A percentile compares a stretch with the other conserved stretches of the same genome.
Conservation (phyloP, 2,888 invertebrate genomes). For the Rhamnusium bicolor region DNA sequence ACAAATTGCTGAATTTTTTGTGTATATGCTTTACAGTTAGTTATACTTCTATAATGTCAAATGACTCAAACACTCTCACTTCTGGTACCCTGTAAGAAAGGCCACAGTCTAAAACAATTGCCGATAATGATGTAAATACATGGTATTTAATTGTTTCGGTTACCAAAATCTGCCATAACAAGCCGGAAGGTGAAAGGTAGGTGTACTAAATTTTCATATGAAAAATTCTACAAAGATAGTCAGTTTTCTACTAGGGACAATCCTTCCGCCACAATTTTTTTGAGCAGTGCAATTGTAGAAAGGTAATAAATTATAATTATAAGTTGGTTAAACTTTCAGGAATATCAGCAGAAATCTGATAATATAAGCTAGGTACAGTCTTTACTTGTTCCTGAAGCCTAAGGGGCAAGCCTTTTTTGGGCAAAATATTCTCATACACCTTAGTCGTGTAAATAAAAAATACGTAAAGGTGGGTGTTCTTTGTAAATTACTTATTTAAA, state of each 20-base stretch:
- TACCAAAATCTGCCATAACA: not conserved
- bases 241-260: conserved; percentile 12
- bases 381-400: not conserved
- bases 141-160: no score
- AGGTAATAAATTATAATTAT: conserved; percentile 13
- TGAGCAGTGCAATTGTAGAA: conserved; percentile 2
- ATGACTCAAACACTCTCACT: no score
- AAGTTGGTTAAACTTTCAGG: not conserved
- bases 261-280: not conserved
- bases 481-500: conserved; percentile 1
- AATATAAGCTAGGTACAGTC: not conserved
- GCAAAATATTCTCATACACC: not conserved
- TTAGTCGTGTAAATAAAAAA: not conserved
- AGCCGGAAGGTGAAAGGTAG: conserved; percentile 22
- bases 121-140: no score
- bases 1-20: no score
- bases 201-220: not conserved
- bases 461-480: conserved; percentile 22
- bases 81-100: no score
- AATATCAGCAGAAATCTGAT: not conserved
- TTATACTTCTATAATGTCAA: no score
- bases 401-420: no score
- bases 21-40: no score
- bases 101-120: not conserved
- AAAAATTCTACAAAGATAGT: not conserved